These are phyloP conservation scores for Chrysaora quinquecirrha DNA, from an alignment of 30 jellyfish, hydroid and myxozoan genomes.

Conservation along the genomic window DNA sequence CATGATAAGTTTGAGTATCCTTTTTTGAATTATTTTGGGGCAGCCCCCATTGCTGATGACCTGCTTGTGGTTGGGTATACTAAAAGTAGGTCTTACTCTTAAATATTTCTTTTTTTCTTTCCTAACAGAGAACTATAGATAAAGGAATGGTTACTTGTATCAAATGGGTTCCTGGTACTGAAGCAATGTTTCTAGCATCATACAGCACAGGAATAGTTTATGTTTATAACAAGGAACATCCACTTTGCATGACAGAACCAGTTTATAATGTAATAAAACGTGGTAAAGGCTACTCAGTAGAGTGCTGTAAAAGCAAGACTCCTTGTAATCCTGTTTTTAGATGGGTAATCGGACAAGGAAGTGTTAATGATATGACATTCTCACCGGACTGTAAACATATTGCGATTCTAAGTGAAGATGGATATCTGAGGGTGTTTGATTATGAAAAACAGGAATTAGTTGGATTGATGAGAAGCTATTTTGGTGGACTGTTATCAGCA, in stretches of 20 bases:
- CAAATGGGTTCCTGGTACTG: conserved; percentile 96
- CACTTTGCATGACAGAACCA: conserved; percentile 71
- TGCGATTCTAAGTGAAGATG: conserved; percentile 90
- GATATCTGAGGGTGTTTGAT: conserved; percentile 89
- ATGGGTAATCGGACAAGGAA: conserved; percentile 87
- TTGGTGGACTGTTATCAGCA: conserved; percentile 94
- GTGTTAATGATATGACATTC: conserved; percentile 80
- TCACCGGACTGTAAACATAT: conserved; percentile 97
- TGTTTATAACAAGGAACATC: conserved; percentile 84
- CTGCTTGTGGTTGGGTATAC: too few relatives aligned
- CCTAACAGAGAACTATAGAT: conserved; percentile 75
- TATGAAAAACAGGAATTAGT: conserved; percentile 88
- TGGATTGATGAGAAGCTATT: conserved; percentile 87
- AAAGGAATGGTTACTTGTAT: conserved; percentile 93
- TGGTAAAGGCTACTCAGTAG: conserved; percentile 75
- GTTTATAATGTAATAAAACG: conserved; percentile 51
- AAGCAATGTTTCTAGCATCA: conserved; percentile 79
- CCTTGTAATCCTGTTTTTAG: conserved; percentile 83
- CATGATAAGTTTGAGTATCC: too few relatives aligned
- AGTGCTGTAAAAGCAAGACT: conserved; percentile 70
- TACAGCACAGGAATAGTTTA: conserved; percentile 81
- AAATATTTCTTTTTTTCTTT: too few relatives aligned
- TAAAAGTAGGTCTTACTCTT: too few relatives aligned
- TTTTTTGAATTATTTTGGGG: too few relatives aligned
- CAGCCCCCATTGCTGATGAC: too few relatives aligned